Percentiles rank a stretch among this genome's conserved stretches.
Conservation (phyloP, 1,140 invertebrate species). For the Scaptomyza hsui region DNA sequence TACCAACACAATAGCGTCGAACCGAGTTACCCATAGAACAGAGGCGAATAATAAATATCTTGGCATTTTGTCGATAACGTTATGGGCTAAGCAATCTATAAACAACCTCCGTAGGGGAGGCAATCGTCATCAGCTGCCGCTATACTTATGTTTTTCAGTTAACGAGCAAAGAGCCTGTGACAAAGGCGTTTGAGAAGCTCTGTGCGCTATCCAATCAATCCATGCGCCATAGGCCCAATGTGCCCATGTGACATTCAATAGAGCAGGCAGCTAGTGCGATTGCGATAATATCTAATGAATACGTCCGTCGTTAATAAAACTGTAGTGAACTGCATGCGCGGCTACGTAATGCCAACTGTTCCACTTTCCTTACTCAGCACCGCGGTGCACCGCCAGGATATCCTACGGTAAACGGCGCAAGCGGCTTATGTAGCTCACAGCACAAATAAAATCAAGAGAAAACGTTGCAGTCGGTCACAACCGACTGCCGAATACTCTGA, state of each 20-base stretch:
- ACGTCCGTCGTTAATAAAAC: constrained; percentile 11
- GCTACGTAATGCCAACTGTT: too few species aligned
- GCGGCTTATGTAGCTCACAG: too few species aligned
- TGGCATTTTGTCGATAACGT: constrained; percentile 18
- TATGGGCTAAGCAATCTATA: constrained; percentile 31
- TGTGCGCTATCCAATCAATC: constrained; percentile 5
- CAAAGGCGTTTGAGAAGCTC: neutral
- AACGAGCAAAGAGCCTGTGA: constrained; percentile 8
- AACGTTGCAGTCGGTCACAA: too few species aligned
- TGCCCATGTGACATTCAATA: constrained; percentile 56
- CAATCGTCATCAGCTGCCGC: constrained; percentile 3
- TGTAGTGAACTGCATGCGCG: constrained; percentile 66
- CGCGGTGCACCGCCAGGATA: too few species aligned
- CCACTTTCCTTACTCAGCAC: too few species aligned
- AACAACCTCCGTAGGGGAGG: too few species aligned
- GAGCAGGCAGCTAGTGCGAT: constrained; percentile 1
- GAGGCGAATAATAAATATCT: constrained; percentile 21
- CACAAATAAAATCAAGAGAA: too few species aligned
- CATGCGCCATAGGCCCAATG: constrained; percentile 21
- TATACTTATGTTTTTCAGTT: constrained; percentile 44
- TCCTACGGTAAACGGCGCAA: too few species aligned
- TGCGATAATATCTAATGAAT: constrained; percentile 40
- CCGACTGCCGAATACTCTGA: too few species aligned
- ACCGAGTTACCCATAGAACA: too few species aligned
- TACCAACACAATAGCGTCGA: too few species aligned